Evolutionary conservation across 2,888 invertebrate species (phyloP).

Genomic region (Nemotelus nigrinus): DNA sequence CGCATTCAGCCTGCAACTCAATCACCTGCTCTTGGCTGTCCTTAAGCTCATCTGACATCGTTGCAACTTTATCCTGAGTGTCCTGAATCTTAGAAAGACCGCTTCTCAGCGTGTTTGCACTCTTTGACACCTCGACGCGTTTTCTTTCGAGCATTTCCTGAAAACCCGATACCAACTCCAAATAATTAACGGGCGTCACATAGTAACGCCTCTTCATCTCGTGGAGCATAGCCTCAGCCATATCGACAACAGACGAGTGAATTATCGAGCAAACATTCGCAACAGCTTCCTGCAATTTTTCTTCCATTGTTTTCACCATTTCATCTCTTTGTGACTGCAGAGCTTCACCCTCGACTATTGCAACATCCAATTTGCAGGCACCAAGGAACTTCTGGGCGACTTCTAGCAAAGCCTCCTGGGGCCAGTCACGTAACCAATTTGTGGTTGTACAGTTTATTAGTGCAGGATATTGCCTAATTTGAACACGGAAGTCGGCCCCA

Average conservation of each 20-base stretch:
- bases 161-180: slow-evolving; percentile 85
- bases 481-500: slow-evolving; percentile 81
- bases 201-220: slow-evolving; percentile 86
- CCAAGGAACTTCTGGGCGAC: slow-evolving; percentile 85
- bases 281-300: slow-evolving; percentile 71
- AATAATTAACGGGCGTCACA: slow-evolving; percentile 88
- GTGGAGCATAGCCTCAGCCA: slow-evolving; percentile 76
- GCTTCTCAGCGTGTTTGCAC: slow-evolving; percentile 82
- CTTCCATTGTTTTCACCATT: slow-evolving; percentile 67
- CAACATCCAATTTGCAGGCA: slow-evolving; percentile 76
- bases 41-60: slow-evolving; percentile 85
- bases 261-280: slow-evolving; percentile 82
- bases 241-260: slow-evolving; percentile 82
- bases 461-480: slow-evolving; percentile 88
- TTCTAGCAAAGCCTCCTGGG: slow-evolving; percentile 86
- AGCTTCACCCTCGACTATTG: slow-evolving; percentile 70
- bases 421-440: slow-evolving; percentile 92
- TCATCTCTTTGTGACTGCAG: slow-evolving; percentile 64
- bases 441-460: slow-evolving; percentile 88
- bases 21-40: slow-evolving; percentile 76
- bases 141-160: slow-evolving; percentile 80
- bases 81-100: slow-evolving; percentile 90
- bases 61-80: slow-evolving; percentile 81
- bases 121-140: slow-evolving; percentile 74
- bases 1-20: slow-evolving; percentile 83